These are phyloP conservation scores for Lithophane semibrunnea DNA, from an alignment of 2,888 invertebrate species.

Conservation along the genomic window DNA sequence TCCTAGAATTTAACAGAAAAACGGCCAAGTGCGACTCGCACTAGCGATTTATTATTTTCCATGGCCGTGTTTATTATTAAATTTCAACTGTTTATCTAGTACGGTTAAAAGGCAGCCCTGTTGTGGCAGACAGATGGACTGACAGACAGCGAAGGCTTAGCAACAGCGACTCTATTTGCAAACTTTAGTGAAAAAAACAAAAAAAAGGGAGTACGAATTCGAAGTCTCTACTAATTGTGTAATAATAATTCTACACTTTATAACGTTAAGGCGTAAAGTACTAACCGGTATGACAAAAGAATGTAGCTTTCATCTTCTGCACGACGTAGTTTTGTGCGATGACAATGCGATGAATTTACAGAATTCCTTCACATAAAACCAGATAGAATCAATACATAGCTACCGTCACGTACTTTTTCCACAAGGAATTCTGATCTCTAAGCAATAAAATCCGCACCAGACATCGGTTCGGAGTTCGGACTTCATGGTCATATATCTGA, in stretches of 20 bases:
- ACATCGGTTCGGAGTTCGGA: slow-evolving; percentile 49
- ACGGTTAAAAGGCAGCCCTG: no score
- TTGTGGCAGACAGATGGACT: no score
- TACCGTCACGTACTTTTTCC: slow-evolving; percentile 47
- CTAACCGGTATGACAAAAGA: background rate
- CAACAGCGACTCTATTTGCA: background rate
- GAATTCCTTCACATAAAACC: slow-evolving; percentile 48
- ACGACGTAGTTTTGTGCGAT: slow-evolving; percentile 13
- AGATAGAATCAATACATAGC: slow-evolving; percentile 49
- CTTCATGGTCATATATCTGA: slow-evolving; percentile 44
- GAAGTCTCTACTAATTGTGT: background rate
- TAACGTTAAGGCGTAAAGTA: background rate
- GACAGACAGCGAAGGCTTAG: background rate
- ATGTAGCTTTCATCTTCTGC: slow-evolving; percentile 2
- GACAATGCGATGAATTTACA: slow-evolving; percentile 53
- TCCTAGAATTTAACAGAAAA: background rate
- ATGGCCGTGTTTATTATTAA: background rate
- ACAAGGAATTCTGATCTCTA: slow-evolving; percentile 55
- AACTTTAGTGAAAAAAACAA: background rate
- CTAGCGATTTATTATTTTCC: background rate
- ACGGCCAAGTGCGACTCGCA: background rate
- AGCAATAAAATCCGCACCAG: slow-evolving; percentile 54
- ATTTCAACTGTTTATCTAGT: background rate
- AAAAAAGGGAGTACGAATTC: background rate
- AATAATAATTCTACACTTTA: background rate